These are phyloP conservation scores for Drosophila robusta DNA, from an alignment of 2,888 invertebrate genomes.

Conservation along the genomic window DNA sequence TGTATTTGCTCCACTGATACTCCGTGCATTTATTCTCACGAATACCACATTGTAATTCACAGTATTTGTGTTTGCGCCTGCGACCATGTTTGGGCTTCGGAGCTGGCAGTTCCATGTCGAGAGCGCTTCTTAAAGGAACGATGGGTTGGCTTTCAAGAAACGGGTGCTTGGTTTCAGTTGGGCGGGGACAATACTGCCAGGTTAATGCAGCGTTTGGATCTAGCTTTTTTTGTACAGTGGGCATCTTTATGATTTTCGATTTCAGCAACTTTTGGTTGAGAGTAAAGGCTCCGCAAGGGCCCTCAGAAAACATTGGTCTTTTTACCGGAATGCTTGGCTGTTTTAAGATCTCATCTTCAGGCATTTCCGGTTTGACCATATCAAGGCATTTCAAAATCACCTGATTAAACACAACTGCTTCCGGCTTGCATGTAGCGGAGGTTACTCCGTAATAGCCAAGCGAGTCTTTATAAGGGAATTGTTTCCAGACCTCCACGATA, in stretches of 20 bases:
- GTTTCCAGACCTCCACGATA: constrained; percentile 51
- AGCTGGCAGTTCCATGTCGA: constrained; percentile 6
- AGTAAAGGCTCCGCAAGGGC: constrained; percentile 3
- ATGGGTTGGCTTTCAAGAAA: constrained; percentile 13
- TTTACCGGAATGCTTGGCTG: background rate
- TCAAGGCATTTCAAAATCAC: constrained; percentile 25
- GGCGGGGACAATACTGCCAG: constrained; percentile 22
- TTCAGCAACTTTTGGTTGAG: constrained; percentile 48
- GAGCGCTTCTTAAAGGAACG: background rate
- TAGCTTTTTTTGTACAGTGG: constrained; percentile 45
- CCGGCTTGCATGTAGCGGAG: constrained; percentile 10
- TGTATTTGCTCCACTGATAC: constrained; percentile 43
- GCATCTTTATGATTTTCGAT: constrained; percentile 42
- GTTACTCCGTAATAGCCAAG: constrained; percentile 55
- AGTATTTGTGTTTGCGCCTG: constrained; percentile 20
- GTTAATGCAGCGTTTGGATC: constrained; percentile 21
- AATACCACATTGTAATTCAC: constrained; percentile 35
- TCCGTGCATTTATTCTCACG: constrained; percentile 41
- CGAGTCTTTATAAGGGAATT: constrained; percentile 30
- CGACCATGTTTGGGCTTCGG: background rate
- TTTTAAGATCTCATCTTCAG: background rate
- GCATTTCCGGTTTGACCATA: background rate
- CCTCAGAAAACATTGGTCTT: background rate
- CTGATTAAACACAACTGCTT: constrained; percentile 31
- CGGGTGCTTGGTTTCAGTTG: constrained; percentile 1